Evolutionary conservation across 2,113 vertebrate genomes (phyloP).

Genomic region (Rhea pennata): DNA sequence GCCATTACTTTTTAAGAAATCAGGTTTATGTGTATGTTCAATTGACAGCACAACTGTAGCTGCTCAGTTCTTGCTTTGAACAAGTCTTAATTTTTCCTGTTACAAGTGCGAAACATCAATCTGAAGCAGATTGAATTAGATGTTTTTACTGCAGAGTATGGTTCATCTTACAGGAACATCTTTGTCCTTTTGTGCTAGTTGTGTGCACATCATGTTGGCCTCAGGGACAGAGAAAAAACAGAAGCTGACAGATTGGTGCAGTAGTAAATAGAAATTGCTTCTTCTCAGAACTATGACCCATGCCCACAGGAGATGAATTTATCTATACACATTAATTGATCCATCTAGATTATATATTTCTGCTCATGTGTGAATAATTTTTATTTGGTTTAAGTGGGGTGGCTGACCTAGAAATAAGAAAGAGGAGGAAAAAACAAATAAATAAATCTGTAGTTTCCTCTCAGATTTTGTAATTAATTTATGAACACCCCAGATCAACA

Average conservation of each 20-base stretch:
- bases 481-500: not conserved
- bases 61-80: not conserved
- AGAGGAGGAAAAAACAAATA: not conserved
- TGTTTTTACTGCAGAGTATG: not conserved
- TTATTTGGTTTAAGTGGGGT: not conserved
- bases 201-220: not conserved
- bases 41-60: not conserved
- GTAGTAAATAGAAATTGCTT: not conserved
- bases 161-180: not conserved
- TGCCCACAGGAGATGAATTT: not conserved
- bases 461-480: not conserved
- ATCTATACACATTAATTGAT: not conserved
- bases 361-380: not conserved
- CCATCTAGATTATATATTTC: not conserved
- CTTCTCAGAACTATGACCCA: not conserved
- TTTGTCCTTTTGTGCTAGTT: not conserved
- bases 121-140: not conserved
- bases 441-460: not conserved
- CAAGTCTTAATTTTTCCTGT: not conserved
- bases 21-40: not conserved
- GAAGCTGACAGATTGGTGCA: not conserved
- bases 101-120: not conserved
- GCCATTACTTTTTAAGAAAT: conserved; percentile 32
- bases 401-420: not conserved
- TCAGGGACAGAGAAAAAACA: not conserved